phyloP scores from a whole-genome alignment of 2,888 invertebrate genomes.

The Thereva unica region DNA sequence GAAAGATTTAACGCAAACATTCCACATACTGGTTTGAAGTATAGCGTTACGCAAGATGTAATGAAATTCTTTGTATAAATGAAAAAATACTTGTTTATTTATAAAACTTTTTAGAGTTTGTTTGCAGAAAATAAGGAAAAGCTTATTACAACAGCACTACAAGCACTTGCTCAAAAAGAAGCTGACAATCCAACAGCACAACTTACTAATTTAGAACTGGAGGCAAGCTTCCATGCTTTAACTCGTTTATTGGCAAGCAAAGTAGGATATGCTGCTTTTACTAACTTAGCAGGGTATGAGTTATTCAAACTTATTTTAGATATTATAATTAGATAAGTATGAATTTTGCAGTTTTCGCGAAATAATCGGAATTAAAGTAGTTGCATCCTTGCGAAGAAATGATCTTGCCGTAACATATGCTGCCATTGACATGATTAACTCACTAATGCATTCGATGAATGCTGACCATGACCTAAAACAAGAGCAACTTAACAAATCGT shows the following conservation, averaged over 20 bases:
- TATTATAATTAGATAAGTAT: neutral
- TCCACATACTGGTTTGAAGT: slow-evolving; percentile 95
- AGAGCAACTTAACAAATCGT: slow-evolving; percentile 97
- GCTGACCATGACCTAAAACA: slow-evolving; percentile 94
- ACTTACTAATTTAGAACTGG: slow-evolving; percentile 74
- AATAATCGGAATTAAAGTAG: slow-evolving; percentile 90
- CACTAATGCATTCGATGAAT: slow-evolving; percentile 98
- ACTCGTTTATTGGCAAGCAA: slow-evolving; percentile 94
- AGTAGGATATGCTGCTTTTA: slow-evolving; percentile 96
- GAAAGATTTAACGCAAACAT: slow-evolving; percentile 96
- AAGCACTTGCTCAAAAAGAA: slow-evolving; percentile 77
- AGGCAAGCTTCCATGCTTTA: slow-evolving; percentile 94
- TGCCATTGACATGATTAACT: slow-evolving; percentile 95
- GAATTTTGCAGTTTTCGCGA: slow-evolving; percentile 79
- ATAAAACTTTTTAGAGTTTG: slow-evolving; percentile 72
- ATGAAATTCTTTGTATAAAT: slow-evolving; percentile 53
- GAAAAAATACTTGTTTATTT: slow-evolving; percentile 2
- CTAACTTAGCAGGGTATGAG: slow-evolving; percentile 77
- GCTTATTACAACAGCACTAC: slow-evolving; percentile 88
- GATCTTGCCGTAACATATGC: slow-evolving; percentile 92
- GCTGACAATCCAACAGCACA: slow-evolving; percentile 63
- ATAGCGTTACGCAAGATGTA: slow-evolving; percentile 96
- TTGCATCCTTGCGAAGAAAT: slow-evolving; percentile 83
- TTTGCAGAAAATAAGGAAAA: slow-evolving; percentile 99
- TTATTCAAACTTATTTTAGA: neutral